Conservation (phyloP, 2,888 invertebrate species). For the Campoletis raptor region DNA sequence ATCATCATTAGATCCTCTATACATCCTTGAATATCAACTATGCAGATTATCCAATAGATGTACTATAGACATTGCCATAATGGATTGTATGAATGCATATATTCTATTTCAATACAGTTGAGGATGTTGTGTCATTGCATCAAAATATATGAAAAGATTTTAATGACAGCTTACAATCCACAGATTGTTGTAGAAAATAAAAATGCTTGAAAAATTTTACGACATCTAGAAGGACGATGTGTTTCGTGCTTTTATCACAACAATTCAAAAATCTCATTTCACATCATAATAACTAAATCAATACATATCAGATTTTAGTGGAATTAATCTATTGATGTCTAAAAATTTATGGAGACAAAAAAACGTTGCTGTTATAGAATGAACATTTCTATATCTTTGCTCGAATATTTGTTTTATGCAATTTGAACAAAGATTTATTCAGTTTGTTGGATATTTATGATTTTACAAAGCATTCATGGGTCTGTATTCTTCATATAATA, state of each 20-base stretch:
- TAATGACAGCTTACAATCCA: too few species aligned
- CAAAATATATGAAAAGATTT: too few species aligned
- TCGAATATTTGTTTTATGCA: not conserved
- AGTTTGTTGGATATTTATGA: not conserved
- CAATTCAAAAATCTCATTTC: too few species aligned
- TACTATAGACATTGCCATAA: not conserved
- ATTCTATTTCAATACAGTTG: not conserved
- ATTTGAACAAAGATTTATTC: not conserved
- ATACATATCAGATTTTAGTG: too few species aligned
- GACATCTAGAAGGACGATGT: too few species aligned
- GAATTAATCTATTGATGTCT: too few species aligned
- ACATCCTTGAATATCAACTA: constrained; percentile 15
- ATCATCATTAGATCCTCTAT: constrained; percentile 11
- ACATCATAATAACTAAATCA: too few species aligned
- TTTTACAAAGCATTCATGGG: not conserved
- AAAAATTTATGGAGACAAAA: too few species aligned
- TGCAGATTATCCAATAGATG: not conserved
- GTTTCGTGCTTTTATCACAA: too few species aligned
- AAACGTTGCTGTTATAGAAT: not conserved
- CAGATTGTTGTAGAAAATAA: too few species aligned
- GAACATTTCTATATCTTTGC: not conserved
- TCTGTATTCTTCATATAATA: not conserved
- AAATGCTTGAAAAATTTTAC: too few species aligned
- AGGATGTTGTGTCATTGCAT: too few species aligned
- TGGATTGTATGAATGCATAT: not conserved